Evolutionary conservation across 2,888 invertebrate species (phyloP).

Genomic region (Alsophila aescularia): DNA sequence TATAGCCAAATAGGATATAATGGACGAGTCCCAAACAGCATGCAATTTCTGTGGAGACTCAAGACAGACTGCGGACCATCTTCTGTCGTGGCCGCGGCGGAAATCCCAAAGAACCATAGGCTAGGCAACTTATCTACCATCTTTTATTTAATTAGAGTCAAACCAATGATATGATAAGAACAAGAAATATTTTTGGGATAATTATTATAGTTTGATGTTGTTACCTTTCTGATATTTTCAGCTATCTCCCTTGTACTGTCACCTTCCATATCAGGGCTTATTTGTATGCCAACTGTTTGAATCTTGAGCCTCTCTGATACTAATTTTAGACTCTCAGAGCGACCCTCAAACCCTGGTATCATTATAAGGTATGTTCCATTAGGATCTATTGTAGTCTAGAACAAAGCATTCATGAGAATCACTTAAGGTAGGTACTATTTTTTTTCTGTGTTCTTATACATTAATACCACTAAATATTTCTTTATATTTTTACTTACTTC

Average conservation of each 20-base stretch:
- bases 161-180: too few species aligned
- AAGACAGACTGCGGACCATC: too few species aligned
- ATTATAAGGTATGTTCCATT: conserved; percentile 50
- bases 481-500: conserved; percentile 38
- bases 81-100: too few species aligned
- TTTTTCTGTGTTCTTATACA: not conserved
- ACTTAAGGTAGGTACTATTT: too few species aligned
- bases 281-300: conserved; percentile 50
- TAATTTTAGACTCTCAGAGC: conserved; percentile 47
- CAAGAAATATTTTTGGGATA: not conserved
- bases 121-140: too few species aligned
- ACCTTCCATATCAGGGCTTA: conserved; percentile 50
- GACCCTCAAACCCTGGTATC: conserved; percentile 64
- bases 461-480: too few species aligned
- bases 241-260: conserved; percentile 54
- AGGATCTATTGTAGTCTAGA: conserved; percentile 49
- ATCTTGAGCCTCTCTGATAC: conserved; percentile 54
- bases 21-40: too few species aligned
- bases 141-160: not conserved
- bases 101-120: too few species aligned
- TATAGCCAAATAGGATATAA: too few species aligned
- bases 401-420: not conserved
- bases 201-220: too few species aligned
- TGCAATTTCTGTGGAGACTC: too few species aligned
- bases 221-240: conserved; percentile 49